These are phyloP conservation scores for Cirrhinus mrigala DNA, from an alignment of 2,797 vertebrate genomes.

Conservation along the genomic window DNA sequence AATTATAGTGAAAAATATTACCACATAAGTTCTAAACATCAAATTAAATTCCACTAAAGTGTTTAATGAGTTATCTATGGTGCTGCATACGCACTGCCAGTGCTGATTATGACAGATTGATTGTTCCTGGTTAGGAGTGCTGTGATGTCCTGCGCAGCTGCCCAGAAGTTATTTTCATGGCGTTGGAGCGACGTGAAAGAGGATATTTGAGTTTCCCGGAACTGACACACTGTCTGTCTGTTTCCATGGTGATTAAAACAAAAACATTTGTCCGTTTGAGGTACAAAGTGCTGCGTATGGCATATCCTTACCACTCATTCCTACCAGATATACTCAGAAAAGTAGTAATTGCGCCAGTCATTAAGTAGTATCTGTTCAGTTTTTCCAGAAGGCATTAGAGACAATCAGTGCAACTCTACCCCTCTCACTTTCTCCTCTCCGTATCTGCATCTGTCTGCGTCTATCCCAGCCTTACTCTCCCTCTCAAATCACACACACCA, in stretches of 20 bases:
- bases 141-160: constrained; percentile 48
- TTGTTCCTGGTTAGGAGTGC: constrained; percentile 47
- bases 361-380: constrained; percentile 20
- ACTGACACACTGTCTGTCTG: constrained; percentile 68
- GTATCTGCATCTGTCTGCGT: constrained; percentile 43
- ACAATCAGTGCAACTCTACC: constrained; percentile 39
- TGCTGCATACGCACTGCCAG: not conserved
- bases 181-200: constrained; percentile 57
- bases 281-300: constrained; percentile 7
- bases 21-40: no score
- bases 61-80: no score
- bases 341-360: constrained; percentile 34
- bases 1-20: not conserved
- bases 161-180: constrained; percentile 64
- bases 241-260: constrained; percentile 73
- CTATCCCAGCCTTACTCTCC: constrained; percentile 31
- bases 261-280: constrained; percentile 70
- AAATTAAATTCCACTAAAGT: no score
- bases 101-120: not conserved
- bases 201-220: constrained; percentile 66
- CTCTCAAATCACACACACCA: constrained; percentile 75
- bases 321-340: constrained; percentile 18
- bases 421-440: constrained; percentile 20
- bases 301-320: constrained; percentile 18
- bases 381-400: constrained; percentile 37